Conservation (phyloP, 1,140 invertebrate species). For the Ostrea edulis region DNA sequence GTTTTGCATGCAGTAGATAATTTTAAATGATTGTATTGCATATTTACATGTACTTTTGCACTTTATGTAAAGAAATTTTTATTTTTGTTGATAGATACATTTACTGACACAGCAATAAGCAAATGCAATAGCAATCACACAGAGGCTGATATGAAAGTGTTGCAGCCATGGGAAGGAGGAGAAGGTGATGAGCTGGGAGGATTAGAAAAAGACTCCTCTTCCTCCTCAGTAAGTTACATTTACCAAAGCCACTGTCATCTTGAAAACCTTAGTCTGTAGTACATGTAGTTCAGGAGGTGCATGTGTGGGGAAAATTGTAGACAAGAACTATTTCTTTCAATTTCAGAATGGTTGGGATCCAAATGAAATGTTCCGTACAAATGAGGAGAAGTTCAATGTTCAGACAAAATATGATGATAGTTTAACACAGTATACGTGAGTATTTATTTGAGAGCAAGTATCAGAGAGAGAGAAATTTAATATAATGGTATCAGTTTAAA, state of each 20-base stretch:
- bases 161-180: slow-evolving; percentile 92
- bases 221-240: slow-evolving; percentile 52
- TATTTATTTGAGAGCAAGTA: neutral
- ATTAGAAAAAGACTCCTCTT: slow-evolving; percentile 43
- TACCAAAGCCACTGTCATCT: too few species aligned
- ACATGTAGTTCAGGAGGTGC: neutral
- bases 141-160: slow-evolving; percentile 86
- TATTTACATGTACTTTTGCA: neutral
- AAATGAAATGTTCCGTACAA: slow-evolving; percentile 96
- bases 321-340: slow-evolving; percentile 26
- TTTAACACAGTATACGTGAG: slow-evolving; percentile 89
- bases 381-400: slow-evolving; percentile 94
- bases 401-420: slow-evolving; percentile 92
- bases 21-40: neutral
- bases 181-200: slow-evolving; percentile 50
- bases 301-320: neutral
- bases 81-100: slow-evolving; percentile 67
- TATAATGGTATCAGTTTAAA: too few species aligned
- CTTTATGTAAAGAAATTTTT: neutral
- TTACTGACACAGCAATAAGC: slow-evolving; percentile 89
- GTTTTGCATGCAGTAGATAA: neutral
- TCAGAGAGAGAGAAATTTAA: neutral
- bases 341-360: slow-evolving; percentile 94
- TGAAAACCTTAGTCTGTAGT: too few species aligned
- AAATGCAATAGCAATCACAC: slow-evolving; percentile 81